These are phyloP conservation scores for Phyllotreta cruciferae DNA, from an alignment of 2,888 invertebrate genomes.

Conservation along the genomic window DNA sequence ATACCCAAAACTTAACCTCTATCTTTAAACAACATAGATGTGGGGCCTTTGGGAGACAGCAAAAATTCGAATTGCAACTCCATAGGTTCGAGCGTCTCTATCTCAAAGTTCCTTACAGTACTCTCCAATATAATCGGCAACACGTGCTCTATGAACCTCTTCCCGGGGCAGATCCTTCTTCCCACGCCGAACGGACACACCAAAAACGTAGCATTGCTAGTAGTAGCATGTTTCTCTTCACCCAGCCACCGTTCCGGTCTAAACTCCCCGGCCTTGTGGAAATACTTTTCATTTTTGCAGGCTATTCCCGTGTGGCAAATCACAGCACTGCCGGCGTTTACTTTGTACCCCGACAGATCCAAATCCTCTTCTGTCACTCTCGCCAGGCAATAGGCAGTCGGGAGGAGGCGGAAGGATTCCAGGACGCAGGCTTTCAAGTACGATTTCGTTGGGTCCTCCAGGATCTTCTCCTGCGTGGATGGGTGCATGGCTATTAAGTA, in stretches of 20 bases:
- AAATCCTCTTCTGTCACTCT: constrained; percentile 77
- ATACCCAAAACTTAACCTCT: constrained; percentile 51
- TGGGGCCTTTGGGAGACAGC: constrained; percentile 77
- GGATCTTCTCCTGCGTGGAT: constrained; percentile 70
- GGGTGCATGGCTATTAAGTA: constrained; percentile 75
- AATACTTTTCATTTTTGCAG: constrained; percentile 77
- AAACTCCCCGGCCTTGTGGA: constrained; percentile 73
- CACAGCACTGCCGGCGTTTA: constrained; percentile 79
- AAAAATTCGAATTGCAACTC: constrained; percentile 83
- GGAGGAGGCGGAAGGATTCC: constrained; percentile 77
- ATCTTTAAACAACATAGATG: constrained; percentile 71
- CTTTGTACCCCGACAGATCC: constrained; percentile 71
- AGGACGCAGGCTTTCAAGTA: constrained; percentile 80
- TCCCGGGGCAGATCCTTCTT: constrained; percentile 83
- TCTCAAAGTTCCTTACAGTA: constrained; percentile 70
- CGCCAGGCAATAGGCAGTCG: constrained; percentile 82
- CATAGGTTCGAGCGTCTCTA: constrained; percentile 70
- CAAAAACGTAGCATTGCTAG: constrained; percentile 66
- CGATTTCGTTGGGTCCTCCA: constrained; percentile 62
- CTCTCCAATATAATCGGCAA: constrained; percentile 76
- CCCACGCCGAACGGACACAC: constrained; percentile 84
- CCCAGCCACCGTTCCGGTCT: constrained; percentile 81
- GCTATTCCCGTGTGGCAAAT: constrained; percentile 85
- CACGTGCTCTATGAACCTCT: constrained; percentile 81
- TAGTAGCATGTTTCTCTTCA: constrained; percentile 53